These are phyloP conservation scores for Lateolabrax maculatus DNA, from an alignment of 2,797 vertebrate genomes.

Conservation along the genomic window DNA sequence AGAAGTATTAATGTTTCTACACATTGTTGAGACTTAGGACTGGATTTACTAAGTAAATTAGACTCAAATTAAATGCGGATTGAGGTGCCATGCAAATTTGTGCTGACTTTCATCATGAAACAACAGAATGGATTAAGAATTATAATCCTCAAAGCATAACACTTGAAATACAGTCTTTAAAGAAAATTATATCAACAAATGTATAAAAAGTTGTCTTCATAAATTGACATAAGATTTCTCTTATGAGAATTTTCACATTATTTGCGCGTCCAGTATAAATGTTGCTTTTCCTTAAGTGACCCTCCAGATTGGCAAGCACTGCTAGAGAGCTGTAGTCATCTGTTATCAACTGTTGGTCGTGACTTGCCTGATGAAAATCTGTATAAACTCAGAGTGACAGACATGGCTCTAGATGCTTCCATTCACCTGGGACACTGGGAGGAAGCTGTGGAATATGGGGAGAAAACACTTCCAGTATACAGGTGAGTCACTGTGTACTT, in stretches of 20 bases:
- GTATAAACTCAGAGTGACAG: constrained; percentile 90
- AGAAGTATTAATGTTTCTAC: not conserved
- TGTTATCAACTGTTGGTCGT: constrained; percentile 74
- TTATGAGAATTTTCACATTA: not conserved
- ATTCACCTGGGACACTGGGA: constrained; percentile 89
- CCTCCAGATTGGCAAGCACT: constrained; percentile 88
- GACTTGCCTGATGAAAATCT: constrained; percentile 92
- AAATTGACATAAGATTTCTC: not conserved
- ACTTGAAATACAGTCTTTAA: not conserved
- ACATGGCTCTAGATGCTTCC: constrained; percentile 91
- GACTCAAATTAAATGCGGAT: constrained; percentile 12
- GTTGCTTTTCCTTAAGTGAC: constrained; percentile 83
- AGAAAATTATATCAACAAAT: not conserved
- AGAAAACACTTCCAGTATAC: constrained; percentile 86
- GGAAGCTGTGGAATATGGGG: constrained; percentile 87
- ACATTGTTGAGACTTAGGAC: not conserved
- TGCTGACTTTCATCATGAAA: constrained; percentile 13
- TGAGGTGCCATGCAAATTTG: not conserved
- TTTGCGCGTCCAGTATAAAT: not conserved
- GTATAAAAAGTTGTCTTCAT: constrained; percentile 12
- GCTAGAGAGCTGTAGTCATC: constrained; percentile 77
- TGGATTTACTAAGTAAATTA: constrained; percentile 11
- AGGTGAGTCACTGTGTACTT: constrained; percentile 63
- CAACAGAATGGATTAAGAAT: not conserved
- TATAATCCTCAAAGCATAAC: not conserved